Conservation (phyloP, 1,140 invertebrate species). For the Triops cancriformis region DNA sequence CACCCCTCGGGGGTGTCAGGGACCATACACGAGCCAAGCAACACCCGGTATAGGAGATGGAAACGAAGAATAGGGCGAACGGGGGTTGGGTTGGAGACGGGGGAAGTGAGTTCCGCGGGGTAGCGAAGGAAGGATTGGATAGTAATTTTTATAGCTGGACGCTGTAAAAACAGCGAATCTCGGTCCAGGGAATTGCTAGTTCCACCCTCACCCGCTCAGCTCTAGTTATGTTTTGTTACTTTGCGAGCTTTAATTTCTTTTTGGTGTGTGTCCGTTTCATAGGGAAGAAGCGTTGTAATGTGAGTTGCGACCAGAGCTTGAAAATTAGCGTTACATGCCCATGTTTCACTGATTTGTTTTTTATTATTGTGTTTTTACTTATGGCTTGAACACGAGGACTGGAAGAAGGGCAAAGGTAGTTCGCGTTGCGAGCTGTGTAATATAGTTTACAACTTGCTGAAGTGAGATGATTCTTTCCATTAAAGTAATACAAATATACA, state of each 20-base stretch:
- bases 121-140: not conserved
- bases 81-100: not conserved
- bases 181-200: not conserved
- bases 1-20: not conserved
- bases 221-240: not conserved
- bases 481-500: no score
- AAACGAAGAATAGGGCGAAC: not conserved
- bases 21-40: not conserved
- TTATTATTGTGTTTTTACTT: not conserved
- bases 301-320: not conserved
- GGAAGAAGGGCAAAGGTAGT: no score
- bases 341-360: not conserved
- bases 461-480: no score
- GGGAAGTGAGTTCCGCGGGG: not conserved
- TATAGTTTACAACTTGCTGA: no score
- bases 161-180: slow-evolving; percentile 3
- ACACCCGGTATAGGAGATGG: not conserved
- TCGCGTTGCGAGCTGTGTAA: no score
- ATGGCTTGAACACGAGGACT: not conserved
- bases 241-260: not conserved
- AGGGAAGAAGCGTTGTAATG: not conserved
- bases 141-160: not conserved
- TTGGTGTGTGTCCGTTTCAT: no score
- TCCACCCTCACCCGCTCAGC: not conserved
- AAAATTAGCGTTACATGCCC: not conserved